Evolutionary conservation across 2,797 vertebrate genomes (phyloP).

Genomic region (Ctenopoma multispine): DNA sequence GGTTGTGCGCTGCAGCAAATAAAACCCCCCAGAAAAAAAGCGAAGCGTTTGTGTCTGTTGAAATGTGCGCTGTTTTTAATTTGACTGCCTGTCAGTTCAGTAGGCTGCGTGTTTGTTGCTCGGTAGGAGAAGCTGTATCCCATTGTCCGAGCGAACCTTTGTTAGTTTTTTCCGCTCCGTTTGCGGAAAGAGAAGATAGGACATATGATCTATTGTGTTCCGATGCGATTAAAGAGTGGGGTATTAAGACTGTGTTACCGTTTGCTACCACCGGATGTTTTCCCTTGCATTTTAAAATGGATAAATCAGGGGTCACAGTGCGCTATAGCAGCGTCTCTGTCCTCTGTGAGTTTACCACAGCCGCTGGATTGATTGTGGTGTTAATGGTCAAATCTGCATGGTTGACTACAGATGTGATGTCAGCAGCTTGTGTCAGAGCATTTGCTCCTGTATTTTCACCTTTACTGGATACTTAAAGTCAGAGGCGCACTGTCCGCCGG

Average conservation of each 20-base stretch:
- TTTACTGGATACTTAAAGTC: constrained; percentile 5
- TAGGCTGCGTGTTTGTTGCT: constrained; percentile 1
- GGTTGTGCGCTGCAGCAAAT: constrained; percentile 46
- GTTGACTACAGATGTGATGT: not conserved
- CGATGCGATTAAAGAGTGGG: not conserved
- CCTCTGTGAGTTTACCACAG: constrained; percentile 1
- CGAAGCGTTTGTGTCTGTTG: constrained; percentile 16
- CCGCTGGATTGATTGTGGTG: constrained; percentile 14
- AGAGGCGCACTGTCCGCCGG: constrained; percentile 17
- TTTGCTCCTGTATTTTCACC: not conserved
- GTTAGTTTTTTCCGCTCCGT: constrained; percentile 33
- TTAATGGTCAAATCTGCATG: constrained; percentile 11
- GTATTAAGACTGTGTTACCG: not conserved
- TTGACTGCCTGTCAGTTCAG: constrained; percentile 4
- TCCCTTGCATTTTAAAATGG: not conserved
- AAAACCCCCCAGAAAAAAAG: not conserved
- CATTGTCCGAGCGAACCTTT: constrained; percentile 33
- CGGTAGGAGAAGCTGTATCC: constrained; percentile 12
- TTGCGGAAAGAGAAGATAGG: constrained; percentile 7
- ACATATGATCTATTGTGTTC: constrained; percentile 3
- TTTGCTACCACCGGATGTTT: not conserved
- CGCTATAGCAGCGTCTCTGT: not conserved
- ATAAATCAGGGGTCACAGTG: constrained; percentile 6
- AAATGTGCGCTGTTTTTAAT: not conserved
- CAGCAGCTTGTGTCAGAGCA: not conserved